Base-by-base conservation (phyloP, 2,797 vertebrate genomes). In the Tokudaia tokunoshimensis region DNA sequence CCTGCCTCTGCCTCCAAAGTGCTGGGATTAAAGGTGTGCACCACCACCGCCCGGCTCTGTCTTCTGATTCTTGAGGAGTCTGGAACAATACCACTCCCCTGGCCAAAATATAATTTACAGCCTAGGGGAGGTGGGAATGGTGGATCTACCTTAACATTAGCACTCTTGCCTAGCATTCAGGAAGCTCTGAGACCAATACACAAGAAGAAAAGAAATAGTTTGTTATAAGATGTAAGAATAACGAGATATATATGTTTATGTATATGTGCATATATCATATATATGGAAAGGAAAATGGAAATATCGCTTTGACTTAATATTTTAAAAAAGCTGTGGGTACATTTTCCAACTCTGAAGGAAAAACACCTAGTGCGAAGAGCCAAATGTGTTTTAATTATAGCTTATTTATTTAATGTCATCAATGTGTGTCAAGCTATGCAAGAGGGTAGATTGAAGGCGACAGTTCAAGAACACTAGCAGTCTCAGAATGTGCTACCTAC, bases 341-440 rank as follows among this genome's bases (percentile, higher is more conserved):
- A 15, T 91, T 92, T 78, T 94, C 92, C 89, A 93, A 92, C 93
- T 91, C 92, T 94, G 75, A 96, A 91, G 79, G 37, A 87, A 96
- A 96, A 94, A 87, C 87, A 95, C 97, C 74, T 65, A 97, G 76
- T n/a, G 89, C 74, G 0, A 95, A 86, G 80, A 94, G 84, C 76
- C 95, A 97, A 94, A 76, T 96, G 80, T 92, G 91, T 92, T 91
- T 96, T 95, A 96, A 98, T 97, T 96, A 83, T 44, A 78, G 89
- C 70, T 97, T 95, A 91, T 96, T 97, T 96, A 95, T 95, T 96
- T 94, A 96, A 95, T 83, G 65, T 22, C 87, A 81, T 81, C 17
- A 63, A 95, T 89, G 95, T 70, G 24, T 74, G 90, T 91, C 93
- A 63, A 84, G 11, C 93, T 89, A 41, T 34, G 84, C 78, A 92